Percentiles rank a stretch among this genome's conserved stretches.
These are phyloP conservation scores for Stomatorhinus walkeri DNA, from an alignment of 2,797 vertebrate species.

Conservation along the genomic window DNA sequence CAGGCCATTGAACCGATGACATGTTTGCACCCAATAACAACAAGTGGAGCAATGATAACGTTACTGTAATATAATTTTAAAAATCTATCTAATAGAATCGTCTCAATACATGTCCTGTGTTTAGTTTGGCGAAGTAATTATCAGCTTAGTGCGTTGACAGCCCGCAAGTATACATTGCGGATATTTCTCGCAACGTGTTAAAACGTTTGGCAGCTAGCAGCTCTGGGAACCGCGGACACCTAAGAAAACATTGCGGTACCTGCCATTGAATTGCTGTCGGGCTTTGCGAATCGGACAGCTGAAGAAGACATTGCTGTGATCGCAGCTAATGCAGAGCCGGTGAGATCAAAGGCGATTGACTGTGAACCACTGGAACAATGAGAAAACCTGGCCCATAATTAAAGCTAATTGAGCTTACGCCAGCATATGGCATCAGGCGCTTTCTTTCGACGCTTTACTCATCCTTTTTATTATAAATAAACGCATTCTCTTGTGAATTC, in stretches of 20 bases:
- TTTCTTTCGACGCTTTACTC: background rate
- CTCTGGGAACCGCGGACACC: conserved; percentile 73
- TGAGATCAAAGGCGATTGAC: conserved; percentile 72
- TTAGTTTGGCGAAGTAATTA: conserved; percentile 38
- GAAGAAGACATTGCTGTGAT: conserved; percentile 83
- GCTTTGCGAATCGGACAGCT: conserved; percentile 75
- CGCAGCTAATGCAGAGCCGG: conserved; percentile 57
- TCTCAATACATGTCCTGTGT: background rate
- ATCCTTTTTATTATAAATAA: background rate
- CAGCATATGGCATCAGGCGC: conserved; percentile 50
- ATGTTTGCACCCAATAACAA: background rate
- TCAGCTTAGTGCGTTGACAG: conserved; percentile 48
- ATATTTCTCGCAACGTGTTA: conserved; percentile 68
- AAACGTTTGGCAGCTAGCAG: conserved; percentile 63
- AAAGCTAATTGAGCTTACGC: conserved; percentile 39
- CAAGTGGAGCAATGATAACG: background rate
- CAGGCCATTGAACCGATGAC: background rate
- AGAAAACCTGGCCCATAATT: conserved; percentile 59
- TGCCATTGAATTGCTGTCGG: conserved; percentile 53
- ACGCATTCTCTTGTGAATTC: background rate
- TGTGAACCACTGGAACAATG: conserved; percentile 61
- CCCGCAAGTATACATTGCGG: conserved; percentile 59
- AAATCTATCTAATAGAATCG: background rate
- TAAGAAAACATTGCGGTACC: conserved; percentile 83
- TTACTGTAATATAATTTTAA: background rate